phyloP scores from a whole-genome alignment of 2,113 vertebrate species.

The Archocentrus centrarchus region DNA sequence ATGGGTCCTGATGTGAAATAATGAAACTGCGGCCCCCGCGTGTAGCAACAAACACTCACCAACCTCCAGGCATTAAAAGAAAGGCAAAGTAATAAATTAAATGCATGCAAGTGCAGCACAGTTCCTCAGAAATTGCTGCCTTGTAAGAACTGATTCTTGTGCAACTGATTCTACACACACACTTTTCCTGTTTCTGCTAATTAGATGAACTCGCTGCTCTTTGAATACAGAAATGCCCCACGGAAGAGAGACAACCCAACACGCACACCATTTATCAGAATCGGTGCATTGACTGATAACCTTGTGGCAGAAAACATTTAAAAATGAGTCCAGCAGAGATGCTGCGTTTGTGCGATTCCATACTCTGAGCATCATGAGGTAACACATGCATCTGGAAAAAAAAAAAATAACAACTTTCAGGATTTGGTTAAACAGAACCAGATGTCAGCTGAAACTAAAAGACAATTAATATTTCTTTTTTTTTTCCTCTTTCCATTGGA shows the following conservation, averaged over 20 bases:
- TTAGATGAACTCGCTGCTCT: slow-evolving; percentile 30
- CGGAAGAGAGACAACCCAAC: too few species aligned
- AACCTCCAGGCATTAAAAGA: neutral
- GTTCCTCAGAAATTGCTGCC: neutral
- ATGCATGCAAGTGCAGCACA: neutral
- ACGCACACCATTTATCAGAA: neutral
- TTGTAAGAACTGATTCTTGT: neutral
- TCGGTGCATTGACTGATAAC: slow-evolving; percentile 29
- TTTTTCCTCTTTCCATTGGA: neutral
- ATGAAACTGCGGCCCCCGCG: neutral
- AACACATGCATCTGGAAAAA: neutral
- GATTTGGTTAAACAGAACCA: neutral
- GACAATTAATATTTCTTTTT: slow-evolving; percentile 31
- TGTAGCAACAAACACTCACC: neutral
- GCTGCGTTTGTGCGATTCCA: slow-evolving; percentile 20
- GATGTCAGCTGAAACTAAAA: slow-evolving; percentile 41
- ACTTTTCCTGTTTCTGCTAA: slow-evolving; percentile 21
- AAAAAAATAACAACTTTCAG: neutral
- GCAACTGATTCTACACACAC: neutral
- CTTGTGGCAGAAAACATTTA: slow-evolving; percentile 28
- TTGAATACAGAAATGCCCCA: neutral
- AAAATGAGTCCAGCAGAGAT: slow-evolving; percentile 20
- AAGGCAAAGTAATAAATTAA: neutral
- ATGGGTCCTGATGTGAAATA: neutral
- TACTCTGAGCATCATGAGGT: slow-evolving; percentile 42